Conservation (phyloP, 2,113 vertebrate species). For the Lophura nycthemera region DNA sequence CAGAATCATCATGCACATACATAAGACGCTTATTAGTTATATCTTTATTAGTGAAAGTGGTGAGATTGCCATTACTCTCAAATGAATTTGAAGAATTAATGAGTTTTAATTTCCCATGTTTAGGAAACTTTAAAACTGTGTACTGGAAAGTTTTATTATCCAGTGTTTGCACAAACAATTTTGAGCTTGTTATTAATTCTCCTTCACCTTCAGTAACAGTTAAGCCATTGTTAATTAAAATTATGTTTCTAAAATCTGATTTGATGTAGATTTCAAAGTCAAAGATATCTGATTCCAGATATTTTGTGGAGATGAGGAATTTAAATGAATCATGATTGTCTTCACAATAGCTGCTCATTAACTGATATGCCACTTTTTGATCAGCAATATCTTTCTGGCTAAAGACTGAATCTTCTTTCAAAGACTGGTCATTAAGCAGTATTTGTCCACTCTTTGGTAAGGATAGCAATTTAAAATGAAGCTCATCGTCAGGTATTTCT, state of each 20-base stretch:
- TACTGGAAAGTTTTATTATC: conserved; percentile 84
- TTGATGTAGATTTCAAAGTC: conserved; percentile 86
- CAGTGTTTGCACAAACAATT: conserved; percentile 85
- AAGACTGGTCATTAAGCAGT: conserved; percentile 77
- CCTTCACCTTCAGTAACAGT: conserved; percentile 87
- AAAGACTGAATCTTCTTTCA: conserved; percentile 83
- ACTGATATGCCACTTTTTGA: conserved; percentile 82
- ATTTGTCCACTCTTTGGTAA: conserved; percentile 85
- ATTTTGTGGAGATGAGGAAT: conserved; percentile 85
- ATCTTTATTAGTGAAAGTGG: conserved; percentile 84
- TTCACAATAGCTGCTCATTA: conserved; percentile 75
- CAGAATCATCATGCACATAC: conserved; percentile 90
- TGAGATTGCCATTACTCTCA: conserved; percentile 77
- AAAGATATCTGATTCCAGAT: conserved; percentile 82
- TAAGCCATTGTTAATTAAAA: conserved; percentile 85
- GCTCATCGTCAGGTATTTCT: conserved; percentile 76
- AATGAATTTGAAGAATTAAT: conserved; percentile 80
- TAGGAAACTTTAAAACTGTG: conserved; percentile 80
- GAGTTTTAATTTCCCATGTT: conserved; percentile 84
- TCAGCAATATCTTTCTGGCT: conserved; percentile 84
- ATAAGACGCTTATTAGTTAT: conserved; percentile 81
- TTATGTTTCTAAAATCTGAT: conserved; percentile 79
- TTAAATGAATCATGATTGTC: conserved; percentile 83
- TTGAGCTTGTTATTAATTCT: conserved; percentile 83
- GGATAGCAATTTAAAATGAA: conserved; percentile 84